Base-by-base conservation (phyloP, 92 coral and sea anemone species). In the Galaxea fascicularis region DNA sequence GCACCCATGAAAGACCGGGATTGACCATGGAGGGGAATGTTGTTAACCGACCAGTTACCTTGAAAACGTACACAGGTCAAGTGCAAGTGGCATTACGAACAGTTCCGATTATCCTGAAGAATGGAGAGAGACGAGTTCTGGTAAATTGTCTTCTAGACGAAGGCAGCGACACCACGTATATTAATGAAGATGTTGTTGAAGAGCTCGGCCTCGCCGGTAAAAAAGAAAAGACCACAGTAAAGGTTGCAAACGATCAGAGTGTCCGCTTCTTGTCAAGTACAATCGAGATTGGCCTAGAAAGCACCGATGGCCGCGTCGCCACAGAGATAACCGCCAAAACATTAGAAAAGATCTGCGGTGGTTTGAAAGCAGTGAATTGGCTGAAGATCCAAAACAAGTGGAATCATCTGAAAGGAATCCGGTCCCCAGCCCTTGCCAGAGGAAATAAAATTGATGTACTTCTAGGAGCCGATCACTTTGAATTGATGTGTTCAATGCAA, bases 351-450 rank as follows among this genome's bases (percentile, higher is more conserved):
- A 88, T 88, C 68, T 90, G 91, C 65, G 91, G 89, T 25, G 91
- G 88, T 39, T 68, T 92, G 90, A 92, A 92, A 51, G 45, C 88
- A 12, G 90, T 88, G 16, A 66, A 78, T 86, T 89, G 91, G 90
- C 44, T 87, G 17, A 56, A 76, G 35, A 54, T 84, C 11, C 88
- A 77, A 71, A 78, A 89, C 60, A 77, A 69, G 8, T 83, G 92
- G 94, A 49, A 73, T 21, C 91, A 91, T 65, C 68, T 91, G 71
- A 16, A 56, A 25, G 60, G 67, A 15, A 82, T 92, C 30, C 91
- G 83, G 64, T n/a, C n/a, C n/a, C n/a, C n/a, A n/a, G n/a, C n/a
- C n/a, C n/a, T 82, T n/a, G 92, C 89, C 20, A 45, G 35, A 21
- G 77, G 91, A 64, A 73, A 58, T 25, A 24, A 20, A 12, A 86